A percentile compares a stretch with the other conserved stretches of the same genome.
Conservation (phyloP, 2,797 vertebrate genomes). For the Sphenopsis melanotis region DNA sequence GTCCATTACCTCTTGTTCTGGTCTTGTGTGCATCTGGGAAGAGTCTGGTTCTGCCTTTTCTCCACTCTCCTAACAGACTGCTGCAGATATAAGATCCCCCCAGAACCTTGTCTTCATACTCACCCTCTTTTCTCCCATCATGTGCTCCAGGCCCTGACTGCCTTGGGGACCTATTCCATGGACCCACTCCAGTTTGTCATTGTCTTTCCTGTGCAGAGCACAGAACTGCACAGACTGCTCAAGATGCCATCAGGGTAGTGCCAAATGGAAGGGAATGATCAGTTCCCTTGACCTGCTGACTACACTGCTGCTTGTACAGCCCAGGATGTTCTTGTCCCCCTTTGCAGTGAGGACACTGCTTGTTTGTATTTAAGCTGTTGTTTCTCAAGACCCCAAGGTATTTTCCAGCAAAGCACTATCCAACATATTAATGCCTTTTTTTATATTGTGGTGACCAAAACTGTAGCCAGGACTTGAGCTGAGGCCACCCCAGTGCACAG, state of each 20-base stretch:
- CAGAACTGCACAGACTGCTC: neutral
- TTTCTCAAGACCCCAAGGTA: neutral
- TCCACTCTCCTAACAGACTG: neutral
- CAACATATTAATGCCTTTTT: neutral
- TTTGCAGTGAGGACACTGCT: neutral
- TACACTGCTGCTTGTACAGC: neutral
- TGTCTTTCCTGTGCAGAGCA: neutral
- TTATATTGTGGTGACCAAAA: neutral
- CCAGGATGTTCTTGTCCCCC: neutral
- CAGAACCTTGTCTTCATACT: neutral
- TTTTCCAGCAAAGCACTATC: neutral
- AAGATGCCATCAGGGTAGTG: neutral
- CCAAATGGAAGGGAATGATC: neutral
- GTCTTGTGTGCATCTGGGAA: neutral
- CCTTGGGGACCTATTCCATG: neutral
- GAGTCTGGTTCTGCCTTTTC: neutral
- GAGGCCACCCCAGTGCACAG: neutral
- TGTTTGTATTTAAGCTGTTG: neutral
- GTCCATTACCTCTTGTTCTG: neutral
- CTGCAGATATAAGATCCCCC: neutral
- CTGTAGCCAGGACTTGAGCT: rapidly evolving
- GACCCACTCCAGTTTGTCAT: neutral
- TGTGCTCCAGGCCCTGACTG: neutral
- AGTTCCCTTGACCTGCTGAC: neutral
- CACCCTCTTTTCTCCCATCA: neutral